Conservation (phyloP, 2,888 invertebrate genomes). For the Megalurothrips usitatus region DNA sequence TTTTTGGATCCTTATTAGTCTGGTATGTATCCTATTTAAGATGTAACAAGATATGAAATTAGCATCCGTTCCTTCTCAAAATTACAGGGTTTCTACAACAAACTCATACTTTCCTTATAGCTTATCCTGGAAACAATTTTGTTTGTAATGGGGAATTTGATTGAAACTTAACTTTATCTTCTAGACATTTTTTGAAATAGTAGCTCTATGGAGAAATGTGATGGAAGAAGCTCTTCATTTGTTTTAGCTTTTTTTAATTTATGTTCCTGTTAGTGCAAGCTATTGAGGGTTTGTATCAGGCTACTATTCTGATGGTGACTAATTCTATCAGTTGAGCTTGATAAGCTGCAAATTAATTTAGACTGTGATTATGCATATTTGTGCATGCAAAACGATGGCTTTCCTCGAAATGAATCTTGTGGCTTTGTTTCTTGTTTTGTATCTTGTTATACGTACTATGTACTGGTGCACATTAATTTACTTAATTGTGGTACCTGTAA, state of each 20-base stretch:
- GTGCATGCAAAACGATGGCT: constrained; percentile 21
- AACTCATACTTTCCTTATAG: too few species aligned
- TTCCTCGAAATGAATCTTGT: not conserved
- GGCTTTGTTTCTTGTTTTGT: not conserved
- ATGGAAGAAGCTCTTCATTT: not conserved
- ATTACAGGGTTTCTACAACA: too few species aligned
- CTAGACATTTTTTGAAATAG: not conserved
- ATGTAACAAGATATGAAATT: too few species aligned
- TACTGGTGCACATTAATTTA: constrained; percentile 20
- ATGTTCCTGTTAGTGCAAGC: not conserved
- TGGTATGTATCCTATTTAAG: too few species aligned
- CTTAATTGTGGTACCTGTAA: constrained; percentile 23
- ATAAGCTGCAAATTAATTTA: constrained; percentile 18
- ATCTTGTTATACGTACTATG: constrained; percentile 13
- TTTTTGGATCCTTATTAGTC: too few species aligned
- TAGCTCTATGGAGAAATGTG: not conserved
- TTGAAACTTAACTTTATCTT: not conserved
- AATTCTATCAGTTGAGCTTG: constrained; percentile 1
- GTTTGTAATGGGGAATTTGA: too few species aligned
- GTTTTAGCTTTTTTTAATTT: not conserved
- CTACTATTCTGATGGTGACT: not conserved
- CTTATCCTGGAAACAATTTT: too few species aligned
- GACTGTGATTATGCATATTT: constrained; percentile 13
- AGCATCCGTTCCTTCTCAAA: too few species aligned
- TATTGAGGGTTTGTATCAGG: not conserved